Evolutionary conservation across 2,797 vertebrate genomes (phyloP), one percentile per base, ranked within the genome.

Genomic region (Cossypha heuglini): DNA sequence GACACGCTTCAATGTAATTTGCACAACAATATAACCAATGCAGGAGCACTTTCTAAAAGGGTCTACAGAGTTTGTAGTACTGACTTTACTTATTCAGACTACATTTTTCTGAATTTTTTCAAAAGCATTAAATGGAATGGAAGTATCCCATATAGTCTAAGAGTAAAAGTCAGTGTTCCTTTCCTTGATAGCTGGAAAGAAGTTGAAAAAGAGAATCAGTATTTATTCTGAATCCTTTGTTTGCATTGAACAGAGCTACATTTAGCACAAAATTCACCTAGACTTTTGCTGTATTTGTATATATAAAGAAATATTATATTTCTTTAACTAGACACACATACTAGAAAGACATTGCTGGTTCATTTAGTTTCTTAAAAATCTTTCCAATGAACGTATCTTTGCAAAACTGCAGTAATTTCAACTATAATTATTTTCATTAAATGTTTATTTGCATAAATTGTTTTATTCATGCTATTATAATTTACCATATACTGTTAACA

Each of bases 381-480:
- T 74, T 96, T 88, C 59, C 33, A 51, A 33, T 42, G 11, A 91
- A 88, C 59, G 16, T 54, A 31, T 77, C 19, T 43, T 86, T 74
- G 19, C 37, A 74, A 71, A 81, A 88, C 20, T 77, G 37, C 29
- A 86, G 75, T 71, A 80, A 91, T 87, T 95, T 93, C 7, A 69
- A 64, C 13, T 6, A 45, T 68, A 94, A 95, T 95, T 95, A 93
- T 95, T 90, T 97, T 95, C 82, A 94, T 94, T 97, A 95, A 82
- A 61, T 31, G 17, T 90, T 66, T 82, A 66, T 95, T 96, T 93
- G 55, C 74, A 90, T 87, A 87, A 93, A 61, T 40, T 82, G 1
- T 91, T 94, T 97, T 95, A 90, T 97, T 94, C 64, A 90, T 92
- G 33, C 8, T 88, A 54, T 87, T 95, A 67, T 69, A 72, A 84